Evolutionary conservation across 92 coral and sea anemone species (phyloP), one percentile per base, ranked within the genome.

Genomic region (Epizoanthus rinbou): DNA sequence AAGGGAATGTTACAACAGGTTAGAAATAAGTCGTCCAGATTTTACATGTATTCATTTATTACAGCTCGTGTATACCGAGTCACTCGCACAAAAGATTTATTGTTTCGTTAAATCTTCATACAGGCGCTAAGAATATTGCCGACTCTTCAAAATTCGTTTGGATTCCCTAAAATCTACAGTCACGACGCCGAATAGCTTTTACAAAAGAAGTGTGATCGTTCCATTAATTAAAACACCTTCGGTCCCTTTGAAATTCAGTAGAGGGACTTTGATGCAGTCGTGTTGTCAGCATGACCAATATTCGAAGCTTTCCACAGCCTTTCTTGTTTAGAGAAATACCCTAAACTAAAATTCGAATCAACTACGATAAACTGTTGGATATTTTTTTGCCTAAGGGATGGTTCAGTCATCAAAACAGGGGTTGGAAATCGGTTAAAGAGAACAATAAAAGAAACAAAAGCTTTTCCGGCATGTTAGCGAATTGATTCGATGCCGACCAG

Each of bases 111-210:
- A 87, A 93, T 84, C 88, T 82, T 78, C 85, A 54, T 68, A 52
- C 87, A 86, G 79, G 69, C 88, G 33, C 37, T 68, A 74, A 76
- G 56, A 62, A 88, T 78, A 79, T 85, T 88, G 85, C 87, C 87
- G 91, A 84, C 91, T 87, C 80, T 81, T 91, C 81, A 85, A 84
- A 88, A 90, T 83, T 89, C 94, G 92, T 76, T 90, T 91, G 91
- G 87, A 82, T 88, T 88, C 89, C 86, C 91, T 91, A 75, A 80
- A 88, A 93, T 59, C 87, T 66, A 74, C 86, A 81, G 57, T 59
- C 78, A 67, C 78, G 76, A 86, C 81, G 87, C 97, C 92, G 93
- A 84, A 85, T 43, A 60, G 69, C 89, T 75, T 58, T 35, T 70
- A 70, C 43, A 52, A 79, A 78, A 78, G 71, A 63, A 22, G 80